Evolutionary conservation across 2,888 invertebrate genomes (phyloP), one percentile per base, ranked within the genome.

Genomic region (Lathronympha strigana): DNA sequence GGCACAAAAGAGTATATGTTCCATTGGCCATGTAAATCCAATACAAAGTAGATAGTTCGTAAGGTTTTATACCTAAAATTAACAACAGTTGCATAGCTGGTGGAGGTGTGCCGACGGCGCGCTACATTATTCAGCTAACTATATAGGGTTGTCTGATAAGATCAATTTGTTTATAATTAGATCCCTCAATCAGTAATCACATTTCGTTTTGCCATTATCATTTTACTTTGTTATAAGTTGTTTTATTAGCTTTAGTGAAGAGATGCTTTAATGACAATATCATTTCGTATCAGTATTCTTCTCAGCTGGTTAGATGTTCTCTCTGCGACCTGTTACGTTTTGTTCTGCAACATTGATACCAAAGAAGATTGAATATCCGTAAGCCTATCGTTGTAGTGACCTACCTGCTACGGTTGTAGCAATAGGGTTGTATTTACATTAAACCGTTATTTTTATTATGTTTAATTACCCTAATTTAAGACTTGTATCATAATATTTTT

Each of bases 291-390:
- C 90, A 91, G 90, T 91, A 91, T 90, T 90, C 75, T 84, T 72
- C 69, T 73, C 73, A 73, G 74, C 77, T 75, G 79, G 77, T 75
- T 80, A 73, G 70, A 74, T 76, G 82, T 82, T 83, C 79, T 81
- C 78, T 71, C 74, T 74, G 84, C 77, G 78, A 80, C 77, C 77
- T 78, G 72, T 69, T 74, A 79, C 78, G 76, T 81, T 84, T 80
- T 82, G 79, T 84, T 87, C 82, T 86, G 80, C 87, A 87, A 87
- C 84, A 85, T 85, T 90, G 82, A 92, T 92, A 92, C 92, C 92
- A 92, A 92, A 92, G 92, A 92, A 86, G 84, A 85, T 90, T 86
- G 90, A 91, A 90, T 90, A 90, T 90, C 91, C 88, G 84, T 79
- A 83, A 86, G 84, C 77, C 81, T 86, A 76, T 79, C 78, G 76